Evolutionary conservation across 2,797 vertebrate genomes (phyloP).

Genomic region (Discoglossus pictus): DNA sequence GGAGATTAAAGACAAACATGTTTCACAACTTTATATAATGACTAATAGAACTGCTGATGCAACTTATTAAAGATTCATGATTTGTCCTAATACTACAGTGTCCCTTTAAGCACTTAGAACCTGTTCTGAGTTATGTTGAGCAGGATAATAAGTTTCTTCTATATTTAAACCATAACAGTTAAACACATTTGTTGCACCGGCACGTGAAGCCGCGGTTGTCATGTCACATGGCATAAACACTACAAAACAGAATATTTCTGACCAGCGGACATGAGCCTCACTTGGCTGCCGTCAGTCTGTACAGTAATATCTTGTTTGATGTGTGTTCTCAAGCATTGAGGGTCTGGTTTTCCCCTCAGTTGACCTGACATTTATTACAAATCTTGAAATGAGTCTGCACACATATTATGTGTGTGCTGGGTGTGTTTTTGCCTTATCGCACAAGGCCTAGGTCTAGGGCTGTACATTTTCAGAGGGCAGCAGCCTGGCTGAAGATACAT

Average conservation of each 20-base stretch:
- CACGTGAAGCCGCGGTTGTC: background rate
- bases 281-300: conserved; percentile 18
- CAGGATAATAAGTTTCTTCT: background rate
- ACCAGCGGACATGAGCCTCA: conserved; percentile 23
- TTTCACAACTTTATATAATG: too few species aligned
- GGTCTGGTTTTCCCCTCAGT: conserved; percentile 37
- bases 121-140: too few species aligned
- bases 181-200: conserved; percentile 8
- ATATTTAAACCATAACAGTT: conserved; percentile 14
- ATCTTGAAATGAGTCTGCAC: conserved; percentile 38
- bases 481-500: too few species aligned
- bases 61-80: too few species aligned
- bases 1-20: too few species aligned
- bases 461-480: too few species aligned
- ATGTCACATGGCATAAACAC: background rate
- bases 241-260: conserved; percentile 28
- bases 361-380: conserved; percentile 40
- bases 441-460: too few species aligned
- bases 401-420: conserved; percentile 16
- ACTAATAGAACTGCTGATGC: too few species aligned
- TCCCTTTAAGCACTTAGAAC: too few species aligned
- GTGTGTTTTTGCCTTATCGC: conserved; percentile 18
- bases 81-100: too few species aligned
- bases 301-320: conserved; percentile 29
- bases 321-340: conserved; percentile 6